phyloP scores from a whole-genome alignment of 37 sponge, comb jelly and placozoan species.

The Bolinopsis microptera region DNA sequence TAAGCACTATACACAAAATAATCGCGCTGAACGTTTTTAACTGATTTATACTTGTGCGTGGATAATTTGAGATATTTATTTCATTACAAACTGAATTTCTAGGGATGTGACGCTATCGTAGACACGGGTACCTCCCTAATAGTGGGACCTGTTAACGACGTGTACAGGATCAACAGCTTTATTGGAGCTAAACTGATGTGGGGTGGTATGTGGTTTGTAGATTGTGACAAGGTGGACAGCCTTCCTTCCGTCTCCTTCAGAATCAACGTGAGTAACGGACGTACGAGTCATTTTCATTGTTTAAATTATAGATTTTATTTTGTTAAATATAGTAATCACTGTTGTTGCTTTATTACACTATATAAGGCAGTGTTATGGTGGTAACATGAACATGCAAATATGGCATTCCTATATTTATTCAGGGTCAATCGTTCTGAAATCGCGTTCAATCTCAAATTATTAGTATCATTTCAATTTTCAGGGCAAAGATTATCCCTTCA shows the following conservation, averaged over 20 bases:
- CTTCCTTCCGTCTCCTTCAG: not conserved
- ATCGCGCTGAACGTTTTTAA: no score
- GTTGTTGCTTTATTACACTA: no score
- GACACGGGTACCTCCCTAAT: conserved; percentile 3
- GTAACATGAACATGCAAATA: no score
- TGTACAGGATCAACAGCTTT: not conserved
- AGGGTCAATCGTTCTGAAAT: no score
- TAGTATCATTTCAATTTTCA: no score
- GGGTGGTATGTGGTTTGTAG: conserved; percentile 28
- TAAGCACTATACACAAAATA: not conserved
- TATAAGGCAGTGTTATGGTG: no score
- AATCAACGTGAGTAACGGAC: not conserved
- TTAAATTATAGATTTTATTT: not conserved
- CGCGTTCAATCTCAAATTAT: no score
- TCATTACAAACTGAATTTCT: no score
- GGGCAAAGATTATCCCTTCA: not conserved
- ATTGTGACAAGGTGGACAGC: not conserved
- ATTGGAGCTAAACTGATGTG: conserved; percentile 14
- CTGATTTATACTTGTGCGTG: no score
- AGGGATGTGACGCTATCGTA: not conserved
- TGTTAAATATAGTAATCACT: no score
- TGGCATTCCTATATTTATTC: no score
- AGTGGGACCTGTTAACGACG: conserved; percentile 12
- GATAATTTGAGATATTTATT: no score
- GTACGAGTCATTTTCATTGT: not conserved